Evolutionary conservation across 2,113 vertebrate species (phyloP).

Genomic region (Poecilia latipinna): DNA sequence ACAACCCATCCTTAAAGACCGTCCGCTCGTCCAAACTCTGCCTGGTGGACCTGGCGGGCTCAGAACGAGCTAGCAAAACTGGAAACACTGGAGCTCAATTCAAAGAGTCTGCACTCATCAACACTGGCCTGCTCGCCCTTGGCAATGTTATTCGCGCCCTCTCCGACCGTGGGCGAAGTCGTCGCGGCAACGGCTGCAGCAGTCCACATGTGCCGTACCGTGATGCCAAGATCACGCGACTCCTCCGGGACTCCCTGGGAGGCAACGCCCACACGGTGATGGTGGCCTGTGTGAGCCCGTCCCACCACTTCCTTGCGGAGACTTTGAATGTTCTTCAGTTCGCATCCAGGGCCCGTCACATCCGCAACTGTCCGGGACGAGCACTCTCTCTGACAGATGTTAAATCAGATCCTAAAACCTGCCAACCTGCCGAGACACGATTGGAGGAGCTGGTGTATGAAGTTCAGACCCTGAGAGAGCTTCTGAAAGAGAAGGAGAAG

Average conservation of each 20-base stretch:
- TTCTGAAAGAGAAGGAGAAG: constrained; percentile 83
- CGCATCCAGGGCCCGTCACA: constrained; percentile 86
- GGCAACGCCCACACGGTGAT: constrained; percentile 91
- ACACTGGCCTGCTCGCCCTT: constrained; percentile 87
- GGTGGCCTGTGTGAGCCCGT: constrained; percentile 91
- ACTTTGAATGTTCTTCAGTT: constrained; percentile 90
- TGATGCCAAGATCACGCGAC: constrained; percentile 91
- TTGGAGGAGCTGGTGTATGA: constrained; percentile 87
- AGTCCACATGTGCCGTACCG: constrained; percentile 85
- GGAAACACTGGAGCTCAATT: constrained; percentile 86
- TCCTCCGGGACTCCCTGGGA: constrained; percentile 91
- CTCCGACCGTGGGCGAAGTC: constrained; percentile 77
- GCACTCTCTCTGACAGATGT: constrained; percentile 37
- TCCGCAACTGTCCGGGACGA: constrained; percentile 83
- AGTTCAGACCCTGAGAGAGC: constrained; percentile 83
- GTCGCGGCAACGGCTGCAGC: constrained; percentile 65
- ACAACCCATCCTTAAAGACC: constrained; percentile 40
- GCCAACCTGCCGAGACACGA: constrained; percentile 80
- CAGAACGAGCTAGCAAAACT: constrained; percentile 87
- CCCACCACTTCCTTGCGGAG: constrained; percentile 85
- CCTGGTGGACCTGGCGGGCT: constrained; percentile 92
- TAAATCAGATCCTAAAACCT: constrained; percentile 42
- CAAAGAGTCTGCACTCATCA: constrained; percentile 91
- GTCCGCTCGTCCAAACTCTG: constrained; percentile 86
- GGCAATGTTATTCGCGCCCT: constrained; percentile 94